Evolutionary conservation across 2,888 invertebrate species (phyloP), one percentile per base, ranked within the genome.

Genomic region (Cerastis rubricosa): DNA sequence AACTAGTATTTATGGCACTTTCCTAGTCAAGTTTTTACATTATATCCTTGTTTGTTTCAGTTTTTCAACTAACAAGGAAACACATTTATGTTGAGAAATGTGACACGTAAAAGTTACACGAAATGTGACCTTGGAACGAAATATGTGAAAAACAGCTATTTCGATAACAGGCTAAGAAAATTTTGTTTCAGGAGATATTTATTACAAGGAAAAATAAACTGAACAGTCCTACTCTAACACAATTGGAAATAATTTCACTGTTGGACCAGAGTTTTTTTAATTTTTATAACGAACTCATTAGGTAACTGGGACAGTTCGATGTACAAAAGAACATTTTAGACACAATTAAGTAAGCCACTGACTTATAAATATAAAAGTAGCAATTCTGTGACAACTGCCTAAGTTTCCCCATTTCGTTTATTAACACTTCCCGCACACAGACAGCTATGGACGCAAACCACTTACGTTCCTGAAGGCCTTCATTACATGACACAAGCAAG

Each of bases 1-100:
- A 93, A 93, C n/a, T 91, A 91, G 92, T 93, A 94, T 93, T 94
- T 92, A 94, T 92, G 86, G 90, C 88, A 89, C 89, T 91, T 90
- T 82, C 85, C 19, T 82, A 90, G 90, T 88, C 87, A 93, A 94
- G 90, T 93, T 92, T 88, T 85, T 89, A 87, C 90, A 91, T 91
- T 91, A 92, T 90, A 86, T 86, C 88, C 90, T 89, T 93, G 91
- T 93, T 93, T 93, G 91, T 91, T 91, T 91, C 90, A 87, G 91
- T 93, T 92, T 92, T 92, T 85, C 87, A 87, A 88, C 86, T 88
- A 85, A 87, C 54, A 91, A 88, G 86, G 88, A 89, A 92, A 90
- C 89, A 91, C 90, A 90, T 93, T 92, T 90, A 89, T 78, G 81
- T 78, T 81, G 65, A 51, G 61, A 66, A 79, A 78, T 70, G 71